Evolutionary conservation across 2,113 vertebrate genomes (phyloP).

Genomic region (Nettapus auritus): DNA sequence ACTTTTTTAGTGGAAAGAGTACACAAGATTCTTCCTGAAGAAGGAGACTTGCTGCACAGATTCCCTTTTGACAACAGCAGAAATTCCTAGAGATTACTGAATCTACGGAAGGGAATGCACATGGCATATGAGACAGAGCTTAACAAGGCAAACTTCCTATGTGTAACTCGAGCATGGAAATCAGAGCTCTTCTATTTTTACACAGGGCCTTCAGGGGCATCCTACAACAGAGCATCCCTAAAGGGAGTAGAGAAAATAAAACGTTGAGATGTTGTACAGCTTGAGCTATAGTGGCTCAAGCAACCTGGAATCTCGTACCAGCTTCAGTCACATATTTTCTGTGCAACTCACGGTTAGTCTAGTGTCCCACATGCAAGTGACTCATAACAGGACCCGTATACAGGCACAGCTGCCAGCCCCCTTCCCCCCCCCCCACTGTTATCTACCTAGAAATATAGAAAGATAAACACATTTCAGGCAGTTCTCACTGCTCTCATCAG

Average conservation of each 20-base stretch:
- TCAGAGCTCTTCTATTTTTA: background rate
- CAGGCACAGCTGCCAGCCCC: background rate
- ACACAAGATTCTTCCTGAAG: background rate
- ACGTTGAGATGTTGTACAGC: background rate
- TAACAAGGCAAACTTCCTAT: background rate
- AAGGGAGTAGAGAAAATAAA: background rate
- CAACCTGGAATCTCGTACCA: background rate
- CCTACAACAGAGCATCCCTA: background rate
- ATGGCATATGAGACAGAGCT: background rate
- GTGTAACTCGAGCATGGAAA: accelerated
- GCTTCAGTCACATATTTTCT: background rate
- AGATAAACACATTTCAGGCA: background rate
- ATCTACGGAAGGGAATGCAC: background rate
- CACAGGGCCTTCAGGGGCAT: accelerated
- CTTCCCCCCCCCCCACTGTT: background rate
- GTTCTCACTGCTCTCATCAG: background rate
- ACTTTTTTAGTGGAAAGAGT: background rate
- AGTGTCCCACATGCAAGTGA: background rate
- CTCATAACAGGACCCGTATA: background rate
- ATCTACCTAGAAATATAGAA: background rate
- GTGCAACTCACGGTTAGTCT: background rate
- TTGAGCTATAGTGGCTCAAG: background rate
- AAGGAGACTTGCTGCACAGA: background rate
- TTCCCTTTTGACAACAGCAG: background rate
- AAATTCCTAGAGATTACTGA: conserved; percentile 1